phyloP scores from a whole-genome alignment of 2,113 vertebrate genomes.

The Callionymus lyra region DNA sequence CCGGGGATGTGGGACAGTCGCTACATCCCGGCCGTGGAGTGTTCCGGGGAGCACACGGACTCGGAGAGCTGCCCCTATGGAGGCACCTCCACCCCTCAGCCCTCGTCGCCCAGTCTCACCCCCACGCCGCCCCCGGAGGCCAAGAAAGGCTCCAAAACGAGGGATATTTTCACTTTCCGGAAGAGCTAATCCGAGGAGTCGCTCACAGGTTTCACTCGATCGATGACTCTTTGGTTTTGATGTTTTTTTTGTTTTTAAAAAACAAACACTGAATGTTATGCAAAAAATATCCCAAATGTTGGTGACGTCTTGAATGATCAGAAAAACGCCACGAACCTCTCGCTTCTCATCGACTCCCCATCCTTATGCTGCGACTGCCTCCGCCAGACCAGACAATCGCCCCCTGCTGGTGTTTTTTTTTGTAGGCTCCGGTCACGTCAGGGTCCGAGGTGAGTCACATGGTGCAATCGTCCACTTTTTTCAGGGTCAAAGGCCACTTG shows the following conservation, averaged over 20 bases:
- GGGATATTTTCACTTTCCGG: conserved; percentile 82
- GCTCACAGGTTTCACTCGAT: no score
- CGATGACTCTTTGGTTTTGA: no score
- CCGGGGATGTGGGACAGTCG: conserved; percentile 97
- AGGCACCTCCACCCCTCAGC: conserved; percentile 72
- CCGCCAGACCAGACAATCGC: conserved; percentile 35
- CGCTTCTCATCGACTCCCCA: no score
- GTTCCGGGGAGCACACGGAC: conserved; percentile 81
- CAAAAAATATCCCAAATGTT: no score
- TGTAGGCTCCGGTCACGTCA: conserved; percentile 33
- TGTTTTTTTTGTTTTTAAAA: no score
- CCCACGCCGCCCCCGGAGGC: conserved; percentile 48
- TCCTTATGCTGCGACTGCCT: no score
- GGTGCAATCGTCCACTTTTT: not conserved
- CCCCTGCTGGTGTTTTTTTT: conserved; percentile 25
- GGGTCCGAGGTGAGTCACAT: conserved; percentile 30
- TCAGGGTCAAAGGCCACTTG: no score
- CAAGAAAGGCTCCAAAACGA: conserved; percentile 69
- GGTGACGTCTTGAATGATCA: no score
- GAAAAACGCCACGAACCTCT: no score
- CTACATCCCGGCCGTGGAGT: conserved; percentile 89
- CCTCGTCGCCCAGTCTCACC: conserved; percentile 51
- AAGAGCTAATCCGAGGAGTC: no score
- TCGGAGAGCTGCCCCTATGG: conserved; percentile 87
- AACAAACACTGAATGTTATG: no score